Percentiles rank a stretch among this genome's conserved stretches.
These are phyloP conservation scores for Nomada lathburiana DNA, from an alignment of 2,888 invertebrate genomes.

Conservation along the genomic window DNA sequence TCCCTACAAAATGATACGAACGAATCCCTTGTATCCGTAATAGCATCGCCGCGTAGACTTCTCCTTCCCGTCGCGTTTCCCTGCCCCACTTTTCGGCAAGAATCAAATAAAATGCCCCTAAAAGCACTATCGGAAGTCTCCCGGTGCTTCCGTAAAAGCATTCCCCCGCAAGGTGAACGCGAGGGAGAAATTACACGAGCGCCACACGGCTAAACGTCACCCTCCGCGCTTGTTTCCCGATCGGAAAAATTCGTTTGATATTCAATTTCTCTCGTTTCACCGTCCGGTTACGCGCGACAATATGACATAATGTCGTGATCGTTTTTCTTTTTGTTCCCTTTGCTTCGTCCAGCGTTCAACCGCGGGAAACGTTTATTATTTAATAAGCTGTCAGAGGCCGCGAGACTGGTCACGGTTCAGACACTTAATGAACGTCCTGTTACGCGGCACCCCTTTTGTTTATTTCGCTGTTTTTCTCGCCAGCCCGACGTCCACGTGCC, in stretches of 20 bases:
- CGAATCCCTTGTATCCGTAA: conserved; percentile 50
- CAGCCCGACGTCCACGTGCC: conserved; percentile 29
- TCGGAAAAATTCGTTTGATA: conserved; percentile 25
- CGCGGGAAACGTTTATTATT: conserved; percentile 31
- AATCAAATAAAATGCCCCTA: conserved; percentile 69
- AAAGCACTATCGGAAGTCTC: conserved; percentile 63
- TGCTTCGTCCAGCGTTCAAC: neutral
- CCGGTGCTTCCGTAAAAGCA: conserved; percentile 58
- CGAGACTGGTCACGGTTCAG: conserved; percentile 5
- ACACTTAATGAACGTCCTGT: conserved; percentile 47
- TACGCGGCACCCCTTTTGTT: neutral
- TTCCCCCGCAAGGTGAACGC: conserved; percentile 40
- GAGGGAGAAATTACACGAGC: conserved; percentile 59
- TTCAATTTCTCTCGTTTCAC: conserved; percentile 19
- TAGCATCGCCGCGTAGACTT: conserved; percentile 40
- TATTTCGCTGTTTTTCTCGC: neutral
- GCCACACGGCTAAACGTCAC: conserved; percentile 40
- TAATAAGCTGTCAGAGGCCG: conserved; percentile 18
- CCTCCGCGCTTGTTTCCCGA: conserved; percentile 11
- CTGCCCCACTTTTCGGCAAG: conserved; percentile 64
- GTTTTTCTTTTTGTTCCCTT: neutral
- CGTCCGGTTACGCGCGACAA: conserved; percentile 13
- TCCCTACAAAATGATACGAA: conserved; percentile 64
- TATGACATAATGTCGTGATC: neutral
- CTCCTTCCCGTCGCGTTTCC: conserved; percentile 31